These are phyloP conservation scores for Megamerina dolium DNA, from an alignment of 2,888 invertebrate species.

Conservation along the genomic window DNA sequence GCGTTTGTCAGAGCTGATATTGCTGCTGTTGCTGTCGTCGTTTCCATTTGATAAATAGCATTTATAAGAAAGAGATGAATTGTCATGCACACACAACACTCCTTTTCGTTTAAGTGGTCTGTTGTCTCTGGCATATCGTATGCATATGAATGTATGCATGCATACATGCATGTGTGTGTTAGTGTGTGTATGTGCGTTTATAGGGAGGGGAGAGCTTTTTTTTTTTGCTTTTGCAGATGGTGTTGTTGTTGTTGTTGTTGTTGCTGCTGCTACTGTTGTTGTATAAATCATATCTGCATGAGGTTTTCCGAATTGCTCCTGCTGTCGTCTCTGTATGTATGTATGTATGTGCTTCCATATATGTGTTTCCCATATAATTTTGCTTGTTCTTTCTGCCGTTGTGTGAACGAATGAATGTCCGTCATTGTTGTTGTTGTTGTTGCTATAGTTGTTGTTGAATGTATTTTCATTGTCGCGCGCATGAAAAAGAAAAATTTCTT, in stretches of 20 bases:
- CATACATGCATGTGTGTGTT: background rate
- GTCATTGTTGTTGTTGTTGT: background rate
- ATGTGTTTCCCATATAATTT: slow-evolving; percentile 13
- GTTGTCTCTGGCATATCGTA: slow-evolving; percentile 11
- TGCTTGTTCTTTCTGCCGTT: background rate
- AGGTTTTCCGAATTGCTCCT: slow-evolving; percentile 14
- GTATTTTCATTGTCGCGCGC: slow-evolving; percentile 21
- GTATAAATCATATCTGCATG: slow-evolving; percentile 33
- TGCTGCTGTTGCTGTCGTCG: slow-evolving; percentile 37
- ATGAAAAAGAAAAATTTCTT: slow-evolving; percentile 19
- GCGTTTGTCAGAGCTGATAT: slow-evolving; percentile 13
- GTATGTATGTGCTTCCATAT: slow-evolving; percentile 13
- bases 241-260: background rate
- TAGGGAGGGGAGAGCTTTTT: too few species aligned
- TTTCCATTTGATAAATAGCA: slow-evolving; percentile 47
- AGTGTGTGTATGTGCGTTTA: slow-evolving; percentile 4
- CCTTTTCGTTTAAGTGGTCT: slow-evolving; percentile 19
- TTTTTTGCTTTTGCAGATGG: too few species aligned
- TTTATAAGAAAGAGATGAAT: slow-evolving; percentile 49
- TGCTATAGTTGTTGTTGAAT: background rate
- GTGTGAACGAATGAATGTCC: slow-evolving; percentile 13
- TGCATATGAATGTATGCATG: slow-evolving; percentile 5
- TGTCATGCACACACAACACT: slow-evolving; percentile 40
- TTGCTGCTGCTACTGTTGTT: slow-evolving; percentile 1
- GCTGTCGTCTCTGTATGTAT: background rate